A percentile compares a stretch with the other conserved stretches of the same genome.
phyloP scores from a whole-genome alignment of 2,797 vertebrate genomes.

The Alfaro cultratus region DNA sequence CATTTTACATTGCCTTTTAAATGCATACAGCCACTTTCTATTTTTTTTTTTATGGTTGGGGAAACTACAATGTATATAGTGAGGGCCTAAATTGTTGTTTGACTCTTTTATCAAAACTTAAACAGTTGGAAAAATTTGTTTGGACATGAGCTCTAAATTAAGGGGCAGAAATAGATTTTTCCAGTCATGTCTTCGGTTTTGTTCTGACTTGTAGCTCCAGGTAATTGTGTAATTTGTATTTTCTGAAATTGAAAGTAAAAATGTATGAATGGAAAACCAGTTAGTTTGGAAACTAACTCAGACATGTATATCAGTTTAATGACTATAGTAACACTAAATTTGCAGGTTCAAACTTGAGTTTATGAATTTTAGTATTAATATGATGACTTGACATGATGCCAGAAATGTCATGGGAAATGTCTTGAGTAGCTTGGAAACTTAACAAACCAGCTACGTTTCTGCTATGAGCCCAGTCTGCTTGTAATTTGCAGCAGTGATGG shows the following conservation, averaged over 20 bases:
- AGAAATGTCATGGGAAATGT: neutral
- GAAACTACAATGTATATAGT: neutral
- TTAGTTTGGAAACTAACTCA: neutral
- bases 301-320: neutral
- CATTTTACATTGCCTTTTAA: neutral
- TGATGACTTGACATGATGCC: neutral
- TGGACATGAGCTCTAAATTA: neutral
- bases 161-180: neutral
- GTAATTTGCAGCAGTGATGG: neutral
- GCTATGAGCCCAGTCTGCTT: neutral
- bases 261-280: neutral
- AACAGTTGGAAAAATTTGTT: slow-evolving; percentile 11
- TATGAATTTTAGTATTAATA: neutral
- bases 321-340: neutral
- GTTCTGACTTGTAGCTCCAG: neutral
- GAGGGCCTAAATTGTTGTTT: slow-evolving; percentile 8
- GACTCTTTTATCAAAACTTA: slow-evolving; percentile 3
- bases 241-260: neutral
- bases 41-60: slow-evolving; percentile 23
- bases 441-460: neutral
- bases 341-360: neutral
- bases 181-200: neutral
- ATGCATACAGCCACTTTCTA: neutral
- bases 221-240: neutral
- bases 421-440: neutral